Percentiles rank a stretch among this genome's conserved stretches.
Conservation (phyloP, 2,113 vertebrate genomes). For the Hassar affinis region DNA sequence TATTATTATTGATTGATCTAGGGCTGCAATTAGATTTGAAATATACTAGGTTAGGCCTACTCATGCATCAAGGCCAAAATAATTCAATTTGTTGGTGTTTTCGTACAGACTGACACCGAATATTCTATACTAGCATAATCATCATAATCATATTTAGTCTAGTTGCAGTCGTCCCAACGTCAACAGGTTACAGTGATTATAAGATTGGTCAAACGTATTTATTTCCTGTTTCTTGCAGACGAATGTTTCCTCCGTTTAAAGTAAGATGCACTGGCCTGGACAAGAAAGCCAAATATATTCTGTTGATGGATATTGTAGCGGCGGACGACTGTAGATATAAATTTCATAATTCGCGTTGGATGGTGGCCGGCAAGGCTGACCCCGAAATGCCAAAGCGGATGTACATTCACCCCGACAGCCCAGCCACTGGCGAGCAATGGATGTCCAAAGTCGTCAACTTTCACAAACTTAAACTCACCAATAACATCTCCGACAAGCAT, state of each 20-base stretch:
- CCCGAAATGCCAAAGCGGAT: slow-evolving; percentile 99
- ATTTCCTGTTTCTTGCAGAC: slow-evolving; percentile 68
- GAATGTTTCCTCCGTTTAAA: slow-evolving; percentile 99
- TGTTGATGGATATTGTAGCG: slow-evolving; percentile 98
- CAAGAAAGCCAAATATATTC: slow-evolving; percentile 99
- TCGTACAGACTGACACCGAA: background rate
- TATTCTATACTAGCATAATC: background rate
- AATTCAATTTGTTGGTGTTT: background rate
- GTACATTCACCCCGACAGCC: slow-evolving; percentile 99
- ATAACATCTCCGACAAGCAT: slow-evolving; percentile 98
- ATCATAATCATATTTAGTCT: background rate
- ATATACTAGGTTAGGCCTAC: slow-evolving; percentile 5
- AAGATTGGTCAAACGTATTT: background rate
- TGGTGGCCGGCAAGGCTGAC: slow-evolving; percentile 98
- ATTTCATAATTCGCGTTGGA: slow-evolving; percentile 99
- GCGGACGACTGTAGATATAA: slow-evolving; percentile 99
- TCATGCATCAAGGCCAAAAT: background rate
- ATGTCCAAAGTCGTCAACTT: slow-evolving; percentile 99
- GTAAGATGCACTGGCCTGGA: slow-evolving; percentile 97
- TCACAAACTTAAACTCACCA: slow-evolving; percentile 99
- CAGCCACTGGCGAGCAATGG: slow-evolving; percentile 97
- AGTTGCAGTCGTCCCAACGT: background rate
- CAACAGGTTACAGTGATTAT: background rate
- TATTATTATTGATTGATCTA: background rate
- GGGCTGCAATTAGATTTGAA: background rate